Conservation (phyloP, 1,140 invertebrate species). For the Charaxes varanes region DNA sequence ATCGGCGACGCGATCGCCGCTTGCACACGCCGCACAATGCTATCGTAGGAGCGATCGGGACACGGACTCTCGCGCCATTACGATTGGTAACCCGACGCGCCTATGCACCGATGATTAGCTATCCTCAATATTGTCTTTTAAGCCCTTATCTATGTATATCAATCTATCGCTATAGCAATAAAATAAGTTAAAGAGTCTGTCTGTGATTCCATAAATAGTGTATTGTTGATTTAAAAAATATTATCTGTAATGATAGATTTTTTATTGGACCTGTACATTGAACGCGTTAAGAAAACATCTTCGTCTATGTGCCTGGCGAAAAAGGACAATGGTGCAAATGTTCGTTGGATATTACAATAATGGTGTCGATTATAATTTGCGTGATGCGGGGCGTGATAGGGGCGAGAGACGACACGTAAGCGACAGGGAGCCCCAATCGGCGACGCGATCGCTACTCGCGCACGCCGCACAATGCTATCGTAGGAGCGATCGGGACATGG, state of each 20-base stretch:
- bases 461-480: constrained; percentile 63
- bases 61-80: constrained; percentile 61
- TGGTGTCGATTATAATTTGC: constrained; percentile 73
- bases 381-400: constrained; percentile 58
- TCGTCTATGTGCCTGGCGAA: too few species aligned
- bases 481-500: constrained; percentile 57
- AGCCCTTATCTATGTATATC: too few species aligned
- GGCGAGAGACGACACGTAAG: constrained; percentile 59
- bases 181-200: too few species aligned
- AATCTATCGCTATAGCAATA: too few species aligned
- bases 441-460: constrained; percentile 56
- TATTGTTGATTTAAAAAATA: too few species aligned
- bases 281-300: too few species aligned
- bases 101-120: constrained; percentile 55
- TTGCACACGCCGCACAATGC: constrained; percentile 55
- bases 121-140: constrained; percentile 30
- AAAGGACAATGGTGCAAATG: constrained; percentile 63
- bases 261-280: too few species aligned
- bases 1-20: constrained; percentile 63
- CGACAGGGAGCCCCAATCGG: constrained; percentile 61
- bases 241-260: too few species aligned
- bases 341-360: constrained; percentile 67
- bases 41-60: constrained; percentile 61
- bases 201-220: too few species aligned
- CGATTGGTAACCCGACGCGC: constrained; percentile 48